Base-by-base conservation (phyloP, 2,888 invertebrate genomes). In the Synanthedon vespiformis region DNA sequence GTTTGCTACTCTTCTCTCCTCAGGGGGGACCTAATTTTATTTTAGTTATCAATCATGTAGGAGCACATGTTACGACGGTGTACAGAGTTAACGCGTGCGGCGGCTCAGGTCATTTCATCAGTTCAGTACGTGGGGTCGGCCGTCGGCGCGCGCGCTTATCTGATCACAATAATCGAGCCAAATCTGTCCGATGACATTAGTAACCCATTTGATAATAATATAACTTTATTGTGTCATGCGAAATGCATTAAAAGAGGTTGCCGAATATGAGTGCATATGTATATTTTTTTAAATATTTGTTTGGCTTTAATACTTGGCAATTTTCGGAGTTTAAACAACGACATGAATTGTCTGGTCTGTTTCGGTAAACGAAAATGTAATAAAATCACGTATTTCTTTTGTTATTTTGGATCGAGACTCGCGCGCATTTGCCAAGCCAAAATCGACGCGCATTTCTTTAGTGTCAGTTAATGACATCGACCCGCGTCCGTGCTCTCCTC, bases 401-500 rank as follows among this genome's bases (percentile, higher is more conserved):
- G 75, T 74, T 70, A 70, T 74, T 16, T 79, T 75, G 75, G 75
- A 75, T 70, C 70, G 68, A 65, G 63, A 63, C 72, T 67, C 74
- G 59, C 60, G 75, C 72, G 77, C 78, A 66, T 71, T 75, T 84
- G 86, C 86, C 85, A 84, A 84, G 68, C 77, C 68, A 34, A 77
- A 64, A 61, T 57, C 61, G 56, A 52, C 62, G 68, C 79, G 77
- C 80, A 80, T 82, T 77, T 75, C 80, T 82, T 67, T 72, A 65
- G 76, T 74, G 80, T 77, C 83, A 68, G 78, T 69, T 71, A 73
- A 76, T 84, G 83, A 84, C 84, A 83, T 72, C 77, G 80, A 67
- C 69, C 74, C 70, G 78, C 63, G 59, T 70, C 68, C 52, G 27
- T 44, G 70, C 78, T 77, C 80, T 82, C 83, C 79, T 70, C 49